Evolutionary conservation across 2,113 vertebrate genomes (phyloP).

Genomic region (Pangasianodon hypophthalmus): DNA sequence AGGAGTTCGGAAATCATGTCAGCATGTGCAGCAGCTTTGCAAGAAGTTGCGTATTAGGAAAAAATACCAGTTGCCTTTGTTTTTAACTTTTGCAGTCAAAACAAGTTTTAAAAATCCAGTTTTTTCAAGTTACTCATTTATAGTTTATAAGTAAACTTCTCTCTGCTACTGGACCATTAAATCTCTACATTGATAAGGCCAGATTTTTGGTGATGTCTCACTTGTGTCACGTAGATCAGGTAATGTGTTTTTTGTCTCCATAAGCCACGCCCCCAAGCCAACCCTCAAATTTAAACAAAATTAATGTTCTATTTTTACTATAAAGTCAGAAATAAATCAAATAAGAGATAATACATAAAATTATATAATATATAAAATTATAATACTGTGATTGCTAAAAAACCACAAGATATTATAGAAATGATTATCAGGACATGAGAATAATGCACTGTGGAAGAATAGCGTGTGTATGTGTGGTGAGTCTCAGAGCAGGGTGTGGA

Average conservation of each 20-base stretch:
- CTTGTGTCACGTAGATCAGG: not conserved
- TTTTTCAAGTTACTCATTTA: not conserved
- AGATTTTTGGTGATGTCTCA: not conserved
- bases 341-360: not conserved
- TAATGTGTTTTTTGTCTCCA: not conserved
- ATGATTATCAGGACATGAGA: not conserved
- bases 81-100: not conserved
- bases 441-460: not conserved
- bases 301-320: not conserved
- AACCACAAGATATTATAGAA: not conserved
- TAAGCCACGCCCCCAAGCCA: not conserved
- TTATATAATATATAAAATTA: no score
- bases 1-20: not conserved
- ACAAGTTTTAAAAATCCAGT: not conserved
- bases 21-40: not conserved
- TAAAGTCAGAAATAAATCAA: not conserved
- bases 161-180: not conserved
- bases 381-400: not conserved
- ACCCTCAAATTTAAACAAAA: not conserved
- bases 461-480: not conserved
- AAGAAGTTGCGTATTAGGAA: not conserved
- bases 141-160: not conserved
- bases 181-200: not conserved
- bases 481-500: not conserved
- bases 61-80: not conserved